These are phyloP conservation scores for Strigamia crassipes DNA, from an alignment of 2,888 invertebrate genomes.

Conservation along the genomic window DNA sequence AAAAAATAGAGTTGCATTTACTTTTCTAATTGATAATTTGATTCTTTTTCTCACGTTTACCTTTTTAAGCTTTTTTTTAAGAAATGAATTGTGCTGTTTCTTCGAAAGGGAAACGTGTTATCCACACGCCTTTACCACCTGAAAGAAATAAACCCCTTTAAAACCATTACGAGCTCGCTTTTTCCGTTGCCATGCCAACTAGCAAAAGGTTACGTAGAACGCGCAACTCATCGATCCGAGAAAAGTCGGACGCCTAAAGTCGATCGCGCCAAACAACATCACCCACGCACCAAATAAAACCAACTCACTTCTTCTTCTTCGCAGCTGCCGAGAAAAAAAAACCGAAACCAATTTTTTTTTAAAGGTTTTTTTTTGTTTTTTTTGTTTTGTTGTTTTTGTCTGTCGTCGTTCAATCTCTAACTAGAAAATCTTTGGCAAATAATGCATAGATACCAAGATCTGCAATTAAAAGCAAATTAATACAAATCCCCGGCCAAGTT, in stretches of 20 bases:
- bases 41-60: too few species aligned
- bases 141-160: not conserved
- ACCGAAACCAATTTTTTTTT: conserved; percentile 1
- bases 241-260: conserved; percentile 27
- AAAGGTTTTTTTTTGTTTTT: too few species aligned
- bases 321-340: not conserved
- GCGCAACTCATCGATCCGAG: conserved; percentile 8
- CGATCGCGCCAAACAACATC: not conserved
- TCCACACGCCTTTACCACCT: not conserved
- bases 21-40: too few species aligned
- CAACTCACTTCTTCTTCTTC: too few species aligned
- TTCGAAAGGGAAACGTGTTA: not conserved
- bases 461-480: too few species aligned
- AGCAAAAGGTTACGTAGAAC: conserved; percentile 22
- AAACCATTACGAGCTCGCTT: too few species aligned
- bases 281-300: not conserved
- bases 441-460: conserved; percentile 49
- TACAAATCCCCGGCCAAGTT: too few species aligned
- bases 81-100: not conserved
- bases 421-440: conserved; percentile 48
- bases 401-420: conserved; percentile 11
- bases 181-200: conserved; percentile 7
- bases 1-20: too few species aligned
- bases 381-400: too few species aligned
- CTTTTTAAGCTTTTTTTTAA: not conserved